Conservation (phyloP, 2,888 invertebrate species). For the Cistogaster globosa region DNA sequence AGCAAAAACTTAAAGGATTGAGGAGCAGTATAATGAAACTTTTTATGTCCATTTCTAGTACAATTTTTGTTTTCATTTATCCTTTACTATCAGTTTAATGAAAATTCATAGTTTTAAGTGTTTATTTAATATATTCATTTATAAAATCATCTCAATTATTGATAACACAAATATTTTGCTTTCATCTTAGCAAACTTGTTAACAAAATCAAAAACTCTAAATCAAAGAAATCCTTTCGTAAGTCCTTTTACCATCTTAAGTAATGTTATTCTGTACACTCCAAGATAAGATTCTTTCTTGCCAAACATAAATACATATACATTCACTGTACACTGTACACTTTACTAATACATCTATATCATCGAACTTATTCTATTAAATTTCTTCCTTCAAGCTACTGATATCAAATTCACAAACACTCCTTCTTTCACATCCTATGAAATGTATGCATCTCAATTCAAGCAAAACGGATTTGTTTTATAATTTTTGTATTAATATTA, state of each 20-base stretch:
- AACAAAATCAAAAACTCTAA: constrained; percentile 57
- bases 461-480: constrained; percentile 47
- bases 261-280: constrained; percentile 8
- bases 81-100: neutral
- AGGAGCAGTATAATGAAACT: neutral
- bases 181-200: constrained; percentile 51
- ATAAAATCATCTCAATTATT: constrained; percentile 61
- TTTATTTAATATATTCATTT: constrained; percentile 59
- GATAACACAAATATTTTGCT: constrained; percentile 55
- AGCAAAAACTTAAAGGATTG: neutral
- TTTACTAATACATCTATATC: constrained; percentile 6
- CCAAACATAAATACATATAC: constrained; percentile 1
- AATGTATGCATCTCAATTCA: constrained; percentile 1
- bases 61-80: constrained; percentile 1
- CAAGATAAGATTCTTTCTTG: constrained; percentile 27
- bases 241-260: constrained; percentile 42
- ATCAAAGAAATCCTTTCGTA: constrained; percentile 63
- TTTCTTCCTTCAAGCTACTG: constrained; percentile 40
- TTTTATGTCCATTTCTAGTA: neutral
- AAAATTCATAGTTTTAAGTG: constrained; percentile 26
- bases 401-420: constrained; percentile 56
- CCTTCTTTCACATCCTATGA: neutral
- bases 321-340: neutral
- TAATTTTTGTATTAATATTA: constrained; percentile 11
- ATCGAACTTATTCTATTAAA: constrained; percentile 36